These are phyloP conservation scores for Monochamus alternatus DNA, from an alignment of 2,888 invertebrate genomes.

Conservation along the genomic window DNA sequence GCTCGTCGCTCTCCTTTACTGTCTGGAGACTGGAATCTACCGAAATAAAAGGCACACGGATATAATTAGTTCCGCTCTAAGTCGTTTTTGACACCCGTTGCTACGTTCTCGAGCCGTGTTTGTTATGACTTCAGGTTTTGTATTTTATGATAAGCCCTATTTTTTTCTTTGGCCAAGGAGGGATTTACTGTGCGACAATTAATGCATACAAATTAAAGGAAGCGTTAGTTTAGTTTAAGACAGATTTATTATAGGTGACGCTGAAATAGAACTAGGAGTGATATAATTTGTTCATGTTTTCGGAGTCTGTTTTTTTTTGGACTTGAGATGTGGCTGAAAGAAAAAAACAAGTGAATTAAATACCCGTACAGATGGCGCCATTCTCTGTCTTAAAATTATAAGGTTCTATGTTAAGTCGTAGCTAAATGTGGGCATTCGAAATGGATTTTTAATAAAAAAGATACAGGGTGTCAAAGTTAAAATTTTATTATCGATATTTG, in stretches of 20 bases:
- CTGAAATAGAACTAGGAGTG: neutral
- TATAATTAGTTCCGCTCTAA: slow-evolving; percentile 30
- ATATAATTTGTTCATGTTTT: neutral
- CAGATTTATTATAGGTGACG: neutral
- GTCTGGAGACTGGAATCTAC: neutral
- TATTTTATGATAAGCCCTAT: slow-evolving; percentile 1
- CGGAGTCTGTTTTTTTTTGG: neutral
- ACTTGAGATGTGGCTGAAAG: neutral
- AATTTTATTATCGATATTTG: no score
- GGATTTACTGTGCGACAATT: neutral
- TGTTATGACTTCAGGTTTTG: slow-evolving; percentile 14
- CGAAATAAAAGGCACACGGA: slow-evolving; percentile 27
- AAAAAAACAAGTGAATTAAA: neutral
- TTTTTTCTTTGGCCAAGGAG: neutral
- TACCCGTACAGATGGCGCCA: no score
- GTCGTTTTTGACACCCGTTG: slow-evolving; percentile 12
- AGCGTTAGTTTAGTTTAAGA: neutral
- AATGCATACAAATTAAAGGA: slow-evolving; percentile 2
- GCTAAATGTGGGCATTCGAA: no score
- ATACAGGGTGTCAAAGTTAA: no score
- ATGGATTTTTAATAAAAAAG: no score
- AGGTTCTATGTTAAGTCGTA: no score
- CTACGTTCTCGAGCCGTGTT: neutral
- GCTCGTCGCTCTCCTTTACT: slow-evolving; percentile 6
- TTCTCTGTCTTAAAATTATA: no score